A percentile compares a stretch with the other conserved stretches of the same genome.
Conservation (phyloP, 1,140 invertebrate genomes). For the Saxidomus purpurata region DNA sequence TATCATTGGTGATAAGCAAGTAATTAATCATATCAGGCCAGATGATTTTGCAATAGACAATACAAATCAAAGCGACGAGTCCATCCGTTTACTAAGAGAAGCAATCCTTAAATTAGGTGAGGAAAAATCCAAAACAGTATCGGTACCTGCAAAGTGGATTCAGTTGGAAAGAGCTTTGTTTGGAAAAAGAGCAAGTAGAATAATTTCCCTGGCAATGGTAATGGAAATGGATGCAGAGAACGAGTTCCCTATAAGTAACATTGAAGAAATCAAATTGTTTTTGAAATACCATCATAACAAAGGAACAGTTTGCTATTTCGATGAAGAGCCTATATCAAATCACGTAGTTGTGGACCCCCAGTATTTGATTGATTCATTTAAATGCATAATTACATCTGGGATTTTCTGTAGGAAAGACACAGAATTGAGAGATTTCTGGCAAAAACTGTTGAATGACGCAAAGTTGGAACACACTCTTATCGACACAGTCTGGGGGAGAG, state of each 20-base stretch:
- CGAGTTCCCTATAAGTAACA: not conserved
- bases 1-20: not conserved
- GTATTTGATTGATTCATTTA: conserved; percentile 7
- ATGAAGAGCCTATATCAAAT: not conserved
- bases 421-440: not conserved
- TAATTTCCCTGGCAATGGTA: not conserved
- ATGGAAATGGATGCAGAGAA: not conserved
- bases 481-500: not conserved
- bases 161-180: not conserved
- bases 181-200: not conserved
- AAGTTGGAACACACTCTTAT: not conserved
- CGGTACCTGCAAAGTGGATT: conserved; percentile 1
- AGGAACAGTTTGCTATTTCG: not conserved
- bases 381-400: conserved; percentile 5
- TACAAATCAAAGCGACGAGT: not conserved
- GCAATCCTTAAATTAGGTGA: not conserved
- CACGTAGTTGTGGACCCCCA: not conserved
- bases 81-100: not conserved
- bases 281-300: conserved; percentile 1
- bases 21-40: not conserved
- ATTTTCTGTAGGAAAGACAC: not conserved
- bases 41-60: not conserved
- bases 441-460: not conserved
- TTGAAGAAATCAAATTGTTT: not conserved
- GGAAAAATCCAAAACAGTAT: not conserved